phyloP scores from a whole-genome alignment of 2,888 invertebrate species.

The Stenurella melanura region DNA sequence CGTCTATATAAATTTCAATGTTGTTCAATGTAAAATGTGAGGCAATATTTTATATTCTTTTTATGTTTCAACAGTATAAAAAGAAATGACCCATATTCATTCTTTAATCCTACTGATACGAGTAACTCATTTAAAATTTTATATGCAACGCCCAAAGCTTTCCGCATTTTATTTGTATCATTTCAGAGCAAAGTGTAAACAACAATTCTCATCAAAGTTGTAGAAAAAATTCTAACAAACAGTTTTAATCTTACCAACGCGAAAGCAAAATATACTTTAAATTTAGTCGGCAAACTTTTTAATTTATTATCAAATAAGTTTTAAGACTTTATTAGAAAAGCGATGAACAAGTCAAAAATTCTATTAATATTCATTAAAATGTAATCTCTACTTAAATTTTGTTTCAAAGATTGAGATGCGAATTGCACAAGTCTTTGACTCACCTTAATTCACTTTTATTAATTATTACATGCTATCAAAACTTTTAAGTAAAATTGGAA shows the following conservation, averaged over 20 bases:
- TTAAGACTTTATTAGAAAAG: slow-evolving; percentile 33
- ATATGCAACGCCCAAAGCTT: slow-evolving; percentile 8
- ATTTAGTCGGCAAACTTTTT: slow-evolving; percentile 14
- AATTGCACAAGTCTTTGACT: slow-evolving; percentile 27
- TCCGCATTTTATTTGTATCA: background rate
- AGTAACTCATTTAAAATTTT: slow-evolving; percentile 29
- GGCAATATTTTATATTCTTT: background rate
- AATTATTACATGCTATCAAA: slow-evolving; percentile 16
- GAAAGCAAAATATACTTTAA: background rate
- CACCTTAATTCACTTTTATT: slow-evolving; percentile 25
- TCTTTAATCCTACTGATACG: slow-evolving; percentile 12
- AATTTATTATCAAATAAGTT: slow-evolving; percentile 34
- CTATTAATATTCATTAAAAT: slow-evolving; percentile 39
- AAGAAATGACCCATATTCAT: slow-evolving; percentile 21
- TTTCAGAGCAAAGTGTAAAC: slow-evolving; percentile 11
- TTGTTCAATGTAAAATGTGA: background rate
- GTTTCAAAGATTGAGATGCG: slow-evolving; percentile 13
- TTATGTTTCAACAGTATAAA: background rate
- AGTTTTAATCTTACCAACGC: slow-evolving; percentile 1
- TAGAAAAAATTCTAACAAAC: background rate
- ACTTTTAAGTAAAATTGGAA: background rate
- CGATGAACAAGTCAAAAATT: slow-evolving; percentile 31
- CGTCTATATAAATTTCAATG: background rate
- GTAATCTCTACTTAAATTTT: slow-evolving; percentile 27
- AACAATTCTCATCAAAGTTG: background rate